These are phyloP conservation scores for Peromyscus aztecus DNA, from an alignment of 2,797 vertebrate genomes.

Conservation along the genomic window DNA sequence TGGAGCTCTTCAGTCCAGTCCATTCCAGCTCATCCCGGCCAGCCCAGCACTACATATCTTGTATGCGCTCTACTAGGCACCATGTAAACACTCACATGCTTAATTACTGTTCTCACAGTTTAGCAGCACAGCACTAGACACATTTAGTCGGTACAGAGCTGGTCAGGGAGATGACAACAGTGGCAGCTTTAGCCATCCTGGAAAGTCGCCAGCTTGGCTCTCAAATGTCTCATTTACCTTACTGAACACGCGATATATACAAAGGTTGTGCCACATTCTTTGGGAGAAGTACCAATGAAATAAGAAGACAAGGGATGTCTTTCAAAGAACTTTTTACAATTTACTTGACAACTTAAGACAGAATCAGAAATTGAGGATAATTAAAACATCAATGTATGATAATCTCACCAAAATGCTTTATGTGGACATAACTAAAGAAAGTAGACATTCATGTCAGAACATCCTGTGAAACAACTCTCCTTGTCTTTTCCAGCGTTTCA, in stretches of 20 bases:
- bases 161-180: neutral
- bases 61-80: neutral
- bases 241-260: neutral
- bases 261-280: conserved; percentile 2
- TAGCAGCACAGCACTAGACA: conserved; percentile 9
- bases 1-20: neutral
- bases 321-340: conserved; percentile 55
- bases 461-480: neutral
- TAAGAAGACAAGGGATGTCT: conserved; percentile 39
- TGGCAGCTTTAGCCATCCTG: neutral
- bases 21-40: neutral
- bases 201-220: neutral
- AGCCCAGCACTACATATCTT: neutral
- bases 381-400: neutral
- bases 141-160: conserved; percentile 24
- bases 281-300: neutral
- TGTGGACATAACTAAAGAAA: neutral
- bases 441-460: neutral
- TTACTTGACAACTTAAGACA: conserved; percentile 41
- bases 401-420: conserved; percentile 27
- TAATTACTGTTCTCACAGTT: neutral
- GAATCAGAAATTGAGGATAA: neutral
- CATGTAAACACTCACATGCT: neutral
- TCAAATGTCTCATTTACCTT: conserved; percentile 35
- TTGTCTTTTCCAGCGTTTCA: neutral